Conservation (phyloP, 30 jellyfish, hydroid and myxozoan genomes). For the Sanderia malayensis region DNA sequence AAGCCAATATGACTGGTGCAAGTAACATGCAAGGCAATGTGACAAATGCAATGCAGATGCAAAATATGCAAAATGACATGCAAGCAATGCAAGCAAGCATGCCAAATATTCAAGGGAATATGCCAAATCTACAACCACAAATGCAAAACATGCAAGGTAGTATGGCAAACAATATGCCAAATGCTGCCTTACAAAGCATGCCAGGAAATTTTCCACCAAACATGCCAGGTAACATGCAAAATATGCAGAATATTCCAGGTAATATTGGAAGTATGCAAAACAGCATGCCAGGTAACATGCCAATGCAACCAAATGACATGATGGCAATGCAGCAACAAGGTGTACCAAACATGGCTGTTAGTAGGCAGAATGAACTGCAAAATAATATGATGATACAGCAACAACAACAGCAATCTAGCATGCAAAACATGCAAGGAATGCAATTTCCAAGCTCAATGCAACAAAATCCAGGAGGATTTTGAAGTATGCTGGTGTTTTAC, state of each 20-base stretch:
- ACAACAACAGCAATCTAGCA: conserved; percentile 45
- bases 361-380: conserved; percentile 46
- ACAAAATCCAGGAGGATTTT: conserved; percentile 61
- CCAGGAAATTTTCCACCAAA: not conserved
- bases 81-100: conserved; percentile 25
- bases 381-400: conserved; percentile 62
- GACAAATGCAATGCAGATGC: conserved; percentile 27
- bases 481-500: too few relatives aligned
- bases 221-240: conserved; percentile 30
- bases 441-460: conserved; percentile 43
- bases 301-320: conserved; percentile 47
- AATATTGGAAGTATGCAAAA: not conserved
- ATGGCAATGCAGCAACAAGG: conserved; percentile 64
- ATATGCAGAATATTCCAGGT: conserved; percentile 27
- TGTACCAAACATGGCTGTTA: conserved; percentile 56
- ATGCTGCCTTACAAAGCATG: too few relatives aligned
- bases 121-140: conserved; percentile 17
- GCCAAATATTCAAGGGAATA: conserved; percentile 36
- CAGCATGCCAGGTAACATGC: conserved; percentile 39
- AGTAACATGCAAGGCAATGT: conserved; percentile 33
- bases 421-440: conserved; percentile 39
- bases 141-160: conserved; percentile 25
- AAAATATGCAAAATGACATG: conserved; percentile 25
- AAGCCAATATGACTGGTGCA: conserved; percentile 31
- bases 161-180: conserved; percentile 16